Evolutionary conservation across 2,888 invertebrate genomes (phyloP), one percentile per base, ranked within the genome.

Genomic region (Oegoconia quadripuncta): DNA sequence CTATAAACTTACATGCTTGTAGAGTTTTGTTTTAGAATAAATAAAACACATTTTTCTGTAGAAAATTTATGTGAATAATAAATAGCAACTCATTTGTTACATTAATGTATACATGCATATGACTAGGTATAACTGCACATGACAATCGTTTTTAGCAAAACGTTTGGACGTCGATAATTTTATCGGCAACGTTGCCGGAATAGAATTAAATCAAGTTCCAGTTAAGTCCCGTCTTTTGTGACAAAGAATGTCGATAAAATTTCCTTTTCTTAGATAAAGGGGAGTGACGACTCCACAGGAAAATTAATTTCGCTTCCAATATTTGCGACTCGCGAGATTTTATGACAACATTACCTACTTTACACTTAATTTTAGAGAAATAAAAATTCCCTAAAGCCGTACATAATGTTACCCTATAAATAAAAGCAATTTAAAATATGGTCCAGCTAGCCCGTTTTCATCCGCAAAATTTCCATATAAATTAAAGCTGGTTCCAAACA

Each of bases 381-480:
- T 43, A 38, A 17, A 31, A 32, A 37, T 45, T 35, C 50, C 41
- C 46, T 43, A 48, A 48, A 46, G 42, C 20, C 34, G 33, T 27
- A 28, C 37, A 47, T 35, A 27, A 38, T 29, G 42, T 29, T 36
- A 39, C 43, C 42, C 53, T 55, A 49, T 49, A 49, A 49, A 50
- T 50, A 50, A 58, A 59, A 56, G 55, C 52, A 57, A 62, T 42
- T 42, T 42, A 35, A 64, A 69, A 67, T 69, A 64, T 57, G 50
- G 48, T 53, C 46, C 44, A 45, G 55, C 52, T 50, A 46, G 52
- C 46, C 52, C 52, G 52, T 48, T 48, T 49, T 51, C 63, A 50
- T 59, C 64, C 59, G 43, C 54, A 46, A 45, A 58, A 82, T 82
- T 80, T 71, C 62, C 82, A 82, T 82, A 74, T 77, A 81, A 77